Evolutionary conservation across 1,140 invertebrate genomes (phyloP), one percentile per base, ranked within the genome.

Genomic region (Meteorus sp.): DNA sequence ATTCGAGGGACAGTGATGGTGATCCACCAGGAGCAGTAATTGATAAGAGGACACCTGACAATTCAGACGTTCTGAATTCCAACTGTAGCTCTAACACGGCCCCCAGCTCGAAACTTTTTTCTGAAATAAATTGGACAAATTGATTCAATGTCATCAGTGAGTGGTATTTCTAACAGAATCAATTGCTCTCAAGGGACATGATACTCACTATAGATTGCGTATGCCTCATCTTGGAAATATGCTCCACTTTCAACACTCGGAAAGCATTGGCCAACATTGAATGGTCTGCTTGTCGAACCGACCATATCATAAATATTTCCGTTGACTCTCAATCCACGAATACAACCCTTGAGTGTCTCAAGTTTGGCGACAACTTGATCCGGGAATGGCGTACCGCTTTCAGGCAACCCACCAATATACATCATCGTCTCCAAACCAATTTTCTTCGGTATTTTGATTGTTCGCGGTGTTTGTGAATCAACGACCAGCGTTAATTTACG

Each of bases 231-330:
- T 11, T 87, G 85, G 69, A 97, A 95, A 74, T 91, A 95, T 0
- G 91, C 91, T 41, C 92, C 94, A 43, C 84, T 83, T 73, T 96
- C 92, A 2, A 96, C 88, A 35, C 85, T 85, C 0, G 89, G 87
- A 69, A 95, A 95, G 77, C 94, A 97, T 66, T 92, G 90, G 0
- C 91, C 90, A 7, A 95, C 89, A 60, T 89, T 86, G 52, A 85
- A 85, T 41, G 88, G 85, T 64, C 80, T 77, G 33, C 76, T 85
- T 29, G 86, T 85, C 0, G 87, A 85, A 2, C 87, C 84, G 19
- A 90, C 86, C 68, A 95, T 83, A 76, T 92, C 91, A 69, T 90
- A 86, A 17, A 83, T 79, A 51, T 86, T 84, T 4, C 86, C 86
- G 75, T 94, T 92, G 1, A 97, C 82, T 43, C 80, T 79, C 37